Evolutionary conservation across 2,888 invertebrate genomes (phyloP).

Genomic region (Silvanus unidentatus): DNA sequence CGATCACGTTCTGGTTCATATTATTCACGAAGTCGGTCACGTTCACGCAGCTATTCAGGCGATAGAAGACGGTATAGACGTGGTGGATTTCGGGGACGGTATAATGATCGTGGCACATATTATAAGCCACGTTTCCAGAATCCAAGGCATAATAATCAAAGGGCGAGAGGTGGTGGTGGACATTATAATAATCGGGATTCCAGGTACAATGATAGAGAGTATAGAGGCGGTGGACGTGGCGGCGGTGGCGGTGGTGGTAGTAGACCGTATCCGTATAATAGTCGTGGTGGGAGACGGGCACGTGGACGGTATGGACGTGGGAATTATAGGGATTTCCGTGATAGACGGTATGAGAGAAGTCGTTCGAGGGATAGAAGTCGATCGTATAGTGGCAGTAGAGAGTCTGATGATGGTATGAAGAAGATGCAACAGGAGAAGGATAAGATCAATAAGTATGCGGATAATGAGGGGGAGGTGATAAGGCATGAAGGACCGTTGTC

Average conservation of each 20-base stretch:
- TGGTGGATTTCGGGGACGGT: conserved; percentile 45
- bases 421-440: conserved; percentile 51
- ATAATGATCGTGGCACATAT: conserved; percentile 68
- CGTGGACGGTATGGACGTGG: conserved; percentile 41
- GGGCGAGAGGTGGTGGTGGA: conserved; percentile 42
- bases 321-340: conserved; percentile 62
- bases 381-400: conserved; percentile 50
- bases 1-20: conserved; percentile 47
- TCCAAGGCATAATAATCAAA: conserved; percentile 51
- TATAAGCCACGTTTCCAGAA: conserved; percentile 73
- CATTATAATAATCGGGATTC: conserved; percentile 42
- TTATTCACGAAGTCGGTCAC: conserved; percentile 52
- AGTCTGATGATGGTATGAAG: conserved; percentile 31
- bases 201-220: conserved; percentile 40
- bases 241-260: conserved; percentile 35
- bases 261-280: conserved; percentile 39
- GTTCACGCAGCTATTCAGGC: conserved; percentile 53
- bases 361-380: conserved; percentile 48
- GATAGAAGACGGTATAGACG: conserved; percentile 41
- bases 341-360: conserved; percentile 59
- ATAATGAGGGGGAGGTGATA: conserved; percentile 42
- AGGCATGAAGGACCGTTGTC: conserved; percentile 54
- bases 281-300: conserved; percentile 32
- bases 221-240: conserved; percentile 31
- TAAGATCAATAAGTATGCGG: conserved; percentile 54